Conservation (phyloP, 2,113 vertebrate genomes). For the Phoxinus phoxinus region DNA sequence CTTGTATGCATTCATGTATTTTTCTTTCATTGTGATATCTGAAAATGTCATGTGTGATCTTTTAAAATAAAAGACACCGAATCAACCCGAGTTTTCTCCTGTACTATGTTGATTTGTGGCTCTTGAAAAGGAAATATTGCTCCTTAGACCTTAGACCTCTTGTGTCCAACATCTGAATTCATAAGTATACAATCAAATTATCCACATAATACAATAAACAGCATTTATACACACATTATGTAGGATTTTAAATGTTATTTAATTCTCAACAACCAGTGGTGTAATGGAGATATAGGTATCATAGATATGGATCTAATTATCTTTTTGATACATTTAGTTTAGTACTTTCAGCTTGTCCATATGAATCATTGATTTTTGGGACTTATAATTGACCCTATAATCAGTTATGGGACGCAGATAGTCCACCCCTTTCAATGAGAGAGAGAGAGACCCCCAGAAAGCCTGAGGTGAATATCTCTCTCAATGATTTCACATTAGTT, state of each 20-base stretch:
- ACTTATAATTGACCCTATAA: not conserved
- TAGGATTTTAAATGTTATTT: too few species aligned
- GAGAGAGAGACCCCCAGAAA: not conserved
- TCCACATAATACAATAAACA: not conserved
- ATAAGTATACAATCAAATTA: not conserved
- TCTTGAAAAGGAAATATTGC: not conserved
- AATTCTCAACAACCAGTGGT: not conserved
- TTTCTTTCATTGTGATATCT: constrained; percentile 59
- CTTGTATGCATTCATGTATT: constrained; percentile 60
- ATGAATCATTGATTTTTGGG: not conserved
- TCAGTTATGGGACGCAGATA: not conserved
- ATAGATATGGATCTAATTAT: not conserved
- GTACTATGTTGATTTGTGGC: constrained; percentile 69
- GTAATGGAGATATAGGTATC: not conserved
- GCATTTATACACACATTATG: not conserved
- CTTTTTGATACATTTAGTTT: not conserved
- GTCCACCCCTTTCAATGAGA: not conserved
- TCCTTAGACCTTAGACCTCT: not conserved
- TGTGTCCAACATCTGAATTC: not conserved
- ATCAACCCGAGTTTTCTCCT: constrained; percentile 68
- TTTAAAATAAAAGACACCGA: constrained; percentile 73
- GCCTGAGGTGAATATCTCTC: constrained; percentile 16
- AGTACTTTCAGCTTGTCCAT: not conserved
- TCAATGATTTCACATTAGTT: constrained; percentile 30
- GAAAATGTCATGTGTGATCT: constrained; percentile 60